These are phyloP conservation scores for Anabacerthia variegaticeps DNA, from an alignment of 2,797 vertebrate species.

Conservation along the genomic window DNA sequence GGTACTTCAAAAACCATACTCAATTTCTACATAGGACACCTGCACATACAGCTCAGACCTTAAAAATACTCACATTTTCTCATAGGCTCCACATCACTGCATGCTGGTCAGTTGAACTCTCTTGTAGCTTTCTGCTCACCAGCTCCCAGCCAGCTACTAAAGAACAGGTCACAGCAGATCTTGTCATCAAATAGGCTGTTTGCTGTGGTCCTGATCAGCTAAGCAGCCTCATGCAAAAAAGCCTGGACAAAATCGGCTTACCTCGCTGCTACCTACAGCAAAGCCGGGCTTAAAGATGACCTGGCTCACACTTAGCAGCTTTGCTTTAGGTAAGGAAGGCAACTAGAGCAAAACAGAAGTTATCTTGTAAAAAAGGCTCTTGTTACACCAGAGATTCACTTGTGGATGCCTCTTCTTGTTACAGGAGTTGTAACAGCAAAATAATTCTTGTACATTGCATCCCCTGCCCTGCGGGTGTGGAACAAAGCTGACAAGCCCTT, in stretches of 20 bases:
- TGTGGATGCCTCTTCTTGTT: neutral
- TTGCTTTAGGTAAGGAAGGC: neutral
- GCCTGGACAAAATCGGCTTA: neutral
- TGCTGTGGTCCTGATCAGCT: neutral
- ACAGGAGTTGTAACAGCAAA: neutral
- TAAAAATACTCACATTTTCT: neutral
- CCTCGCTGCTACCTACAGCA: neutral
- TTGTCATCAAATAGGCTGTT: neutral
- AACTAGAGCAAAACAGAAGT: neutral
- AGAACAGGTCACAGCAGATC: neutral
- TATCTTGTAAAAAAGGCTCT: neutral
- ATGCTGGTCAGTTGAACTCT: neutral
- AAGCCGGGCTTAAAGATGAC: neutral
- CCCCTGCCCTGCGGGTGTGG: too few relatives aligned
- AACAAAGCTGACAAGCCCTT: neutral
- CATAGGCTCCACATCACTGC: rapidly evolving
- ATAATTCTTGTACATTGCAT: rapidly evolving
- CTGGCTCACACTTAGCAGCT: neutral
- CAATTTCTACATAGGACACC: rapidly evolving
- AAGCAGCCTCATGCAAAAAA: neutral
- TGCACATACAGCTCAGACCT: neutral
- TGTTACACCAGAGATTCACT: neutral
- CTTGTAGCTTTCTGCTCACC: neutral
- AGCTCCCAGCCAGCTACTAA: neutral
- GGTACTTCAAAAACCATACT: neutral